These are phyloP conservation scores for Porites cylindrica DNA, from an alignment of 92 coral and sea anemone genomes.

Conservation along the genomic window DNA sequence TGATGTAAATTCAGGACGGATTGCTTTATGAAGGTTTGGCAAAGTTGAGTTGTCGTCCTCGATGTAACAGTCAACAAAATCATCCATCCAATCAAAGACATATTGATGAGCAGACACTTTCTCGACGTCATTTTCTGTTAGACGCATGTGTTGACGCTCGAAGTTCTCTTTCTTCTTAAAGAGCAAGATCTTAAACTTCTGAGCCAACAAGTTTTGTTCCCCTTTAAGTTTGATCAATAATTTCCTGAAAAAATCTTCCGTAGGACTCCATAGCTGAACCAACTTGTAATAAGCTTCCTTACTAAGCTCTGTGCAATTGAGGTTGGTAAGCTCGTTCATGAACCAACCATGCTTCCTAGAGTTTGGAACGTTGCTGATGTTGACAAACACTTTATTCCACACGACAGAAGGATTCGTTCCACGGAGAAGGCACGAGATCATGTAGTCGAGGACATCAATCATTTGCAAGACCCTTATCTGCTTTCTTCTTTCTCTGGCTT, in stretches of 20 bases:
- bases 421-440: neutral
- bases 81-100: neutral
- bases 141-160: neutral
- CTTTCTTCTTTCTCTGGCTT: neutral
- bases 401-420: conserved; percentile 15
- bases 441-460: conserved; percentile 20
- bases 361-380: conserved; percentile 5
- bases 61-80: conserved; percentile 5
- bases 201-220: conserved; percentile 13
- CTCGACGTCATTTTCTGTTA: neutral
- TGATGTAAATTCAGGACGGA: neutral
- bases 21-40: conserved; percentile 24
- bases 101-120: neutral
- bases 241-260: conserved; percentile 8
- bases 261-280: neutral
- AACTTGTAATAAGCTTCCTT: neutral
- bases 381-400: conserved; percentile 32
- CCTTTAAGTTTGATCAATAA: neutral
- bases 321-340: conserved; percentile 23
- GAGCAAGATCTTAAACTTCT: conserved; percentile 5
- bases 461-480: conserved; percentile 19
- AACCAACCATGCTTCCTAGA: neutral
- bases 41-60: neutral
- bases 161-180: conserved; percentile 5
- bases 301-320: conserved; percentile 15